Base-by-base conservation (phyloP, 2,797 vertebrate genomes). In the Poeciliopsis presidionis region DNA sequence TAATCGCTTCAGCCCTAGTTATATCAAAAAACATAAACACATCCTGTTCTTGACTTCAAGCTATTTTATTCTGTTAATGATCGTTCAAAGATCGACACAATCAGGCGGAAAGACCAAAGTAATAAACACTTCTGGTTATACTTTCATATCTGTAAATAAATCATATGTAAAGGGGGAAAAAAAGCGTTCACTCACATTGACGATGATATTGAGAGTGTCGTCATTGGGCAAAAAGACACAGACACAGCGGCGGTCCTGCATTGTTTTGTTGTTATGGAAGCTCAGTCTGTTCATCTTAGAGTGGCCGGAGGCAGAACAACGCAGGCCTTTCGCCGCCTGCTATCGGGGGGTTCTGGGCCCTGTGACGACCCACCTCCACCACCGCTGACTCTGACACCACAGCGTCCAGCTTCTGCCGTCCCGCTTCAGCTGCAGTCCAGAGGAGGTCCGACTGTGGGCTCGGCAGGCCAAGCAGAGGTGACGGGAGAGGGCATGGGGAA, bases 221-320 rank as follows among this genome's bases (percentile, higher is more conserved):
- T 99, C 98, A 0, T 98, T 98, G 82, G 98, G 98, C 88, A 99
- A 96, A 96, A 99, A 99, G 87, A 99, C 97, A 89, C 98, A 99
- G 81, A 99, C 97, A 61, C 98, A 99, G 88, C 98, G 97, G 87
- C 98, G 98, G 96, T 99, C 98, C 95, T 99, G 98, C 98, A 99
- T 99, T 95, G 96, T 94, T 98, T 97, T 96, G 95, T 99, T 99
- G 95, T 98, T 99, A 88, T 97, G 97, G 92, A 99, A 99, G 93
- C 88, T 95, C 96, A 99, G 90, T 96, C 96, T 99, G 98, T 96
- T 99, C 98, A 99, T 99, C 71, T 97, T 98, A 81, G 87, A 90
- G 93, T 91, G 93, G 89, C 92, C 16, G 57, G 85, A 67, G 51
- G 51, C 22, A 12, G 73, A 77, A 90, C 83, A 85, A 84, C 77